Evolutionary conservation across 2,888 invertebrate species (phyloP).

Genomic region (Digitonthophagus gazella): DNA sequence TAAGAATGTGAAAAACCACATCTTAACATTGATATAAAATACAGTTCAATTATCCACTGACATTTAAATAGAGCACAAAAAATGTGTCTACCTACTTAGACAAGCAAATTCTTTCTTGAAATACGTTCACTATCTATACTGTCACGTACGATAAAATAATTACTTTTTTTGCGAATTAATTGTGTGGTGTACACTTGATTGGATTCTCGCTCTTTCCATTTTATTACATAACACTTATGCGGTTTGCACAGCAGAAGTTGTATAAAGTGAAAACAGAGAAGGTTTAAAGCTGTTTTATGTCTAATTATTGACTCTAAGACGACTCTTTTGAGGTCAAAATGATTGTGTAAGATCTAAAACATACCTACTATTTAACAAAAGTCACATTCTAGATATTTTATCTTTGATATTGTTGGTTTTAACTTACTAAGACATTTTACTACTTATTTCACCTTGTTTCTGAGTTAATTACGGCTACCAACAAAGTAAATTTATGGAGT

Average conservation of each 20-base stretch:
- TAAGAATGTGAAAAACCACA: not conserved
- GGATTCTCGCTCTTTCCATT: no score
- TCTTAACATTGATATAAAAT: no score
- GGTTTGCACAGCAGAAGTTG: not conserved
- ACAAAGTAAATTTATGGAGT: not conserved
- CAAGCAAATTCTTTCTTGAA: no score
- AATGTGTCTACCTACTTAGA: no score
- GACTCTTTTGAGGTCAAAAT: no score
- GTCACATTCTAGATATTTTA: no score
- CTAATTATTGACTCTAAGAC: not conserved
- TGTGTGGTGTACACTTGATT: not conserved
- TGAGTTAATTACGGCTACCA: not conserved
- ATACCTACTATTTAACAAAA: no score
- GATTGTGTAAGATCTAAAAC: no score
- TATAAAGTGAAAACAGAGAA: not conserved
- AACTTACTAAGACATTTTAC: no score
- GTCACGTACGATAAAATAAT: not conserved
- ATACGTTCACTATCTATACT: not conserved
- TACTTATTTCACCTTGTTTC: not conserved
- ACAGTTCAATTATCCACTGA: not conserved
- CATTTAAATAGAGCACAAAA: no score
- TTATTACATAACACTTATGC: not conserved
- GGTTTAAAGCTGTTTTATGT: not conserved
- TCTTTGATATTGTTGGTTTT: no score
- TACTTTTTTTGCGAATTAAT: not conserved